Conservation (phyloP, 2,888 invertebrate genomes). For the Leptopterna dolabrata region DNA sequence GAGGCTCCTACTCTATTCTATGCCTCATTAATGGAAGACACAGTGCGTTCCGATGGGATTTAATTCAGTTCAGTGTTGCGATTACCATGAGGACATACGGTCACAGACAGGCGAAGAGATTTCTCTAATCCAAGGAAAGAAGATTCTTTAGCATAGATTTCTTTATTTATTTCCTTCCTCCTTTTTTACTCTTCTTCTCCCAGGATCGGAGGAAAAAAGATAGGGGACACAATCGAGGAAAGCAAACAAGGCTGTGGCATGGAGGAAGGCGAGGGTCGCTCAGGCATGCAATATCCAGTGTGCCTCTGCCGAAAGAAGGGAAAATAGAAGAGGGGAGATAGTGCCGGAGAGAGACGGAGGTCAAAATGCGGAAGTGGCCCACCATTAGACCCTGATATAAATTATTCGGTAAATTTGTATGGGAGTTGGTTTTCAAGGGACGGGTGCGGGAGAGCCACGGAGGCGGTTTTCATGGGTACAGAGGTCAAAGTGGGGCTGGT, state of each 20-base stretch:
- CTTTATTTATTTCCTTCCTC: background rate
- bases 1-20: too few relatives aligned
- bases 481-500: background rate
- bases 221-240: conserved; percentile 15
- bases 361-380: conserved; percentile 38
- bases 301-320: background rate
- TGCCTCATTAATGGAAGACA: too few relatives aligned
- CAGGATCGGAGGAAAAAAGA: background rate
- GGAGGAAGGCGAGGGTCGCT: conserved; percentile 6
- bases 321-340: background rate
- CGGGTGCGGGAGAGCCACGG: background rate
- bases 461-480: conserved; percentile 6
- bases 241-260: conserved; percentile 23
- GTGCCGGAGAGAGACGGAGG: conserved; percentile 5
- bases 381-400: conserved; percentile 42
- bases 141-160: conserved; percentile 6
- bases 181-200: background rate
- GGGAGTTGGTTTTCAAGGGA: conserved; percentile 8
- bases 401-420: conserved; percentile 40
- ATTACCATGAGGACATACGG: too few relatives aligned
- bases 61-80: too few relatives aligned
- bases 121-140: background rate
- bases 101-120: too few relatives aligned
- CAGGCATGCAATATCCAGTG: conserved; percentile 23
- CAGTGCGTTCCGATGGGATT: too few relatives aligned